Conservation (phyloP, 2,797 vertebrate species). For the Mus spretus region DNA sequence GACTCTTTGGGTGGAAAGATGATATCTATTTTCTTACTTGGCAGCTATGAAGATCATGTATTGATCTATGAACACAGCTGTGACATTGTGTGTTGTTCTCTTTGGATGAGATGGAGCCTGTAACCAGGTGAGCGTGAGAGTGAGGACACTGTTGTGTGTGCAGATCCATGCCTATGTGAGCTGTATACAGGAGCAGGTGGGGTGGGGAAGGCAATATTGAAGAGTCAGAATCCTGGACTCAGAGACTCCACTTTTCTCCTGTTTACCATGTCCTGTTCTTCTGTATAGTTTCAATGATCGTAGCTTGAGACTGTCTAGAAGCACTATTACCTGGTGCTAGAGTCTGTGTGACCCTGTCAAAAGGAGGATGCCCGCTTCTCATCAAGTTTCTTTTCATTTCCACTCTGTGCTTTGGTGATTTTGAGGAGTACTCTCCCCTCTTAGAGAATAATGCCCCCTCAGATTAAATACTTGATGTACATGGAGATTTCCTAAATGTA, state of each 20-base stretch:
- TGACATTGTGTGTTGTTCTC: neutral
- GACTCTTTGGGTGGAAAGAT: neutral
- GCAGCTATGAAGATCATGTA: neutral
- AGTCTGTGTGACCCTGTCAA: no score
- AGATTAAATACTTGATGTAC: neutral
- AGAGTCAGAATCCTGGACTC: neutral
- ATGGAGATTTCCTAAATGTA: neutral
- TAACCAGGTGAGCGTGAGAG: neutral
- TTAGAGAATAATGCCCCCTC: neutral
- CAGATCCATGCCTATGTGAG: no score
- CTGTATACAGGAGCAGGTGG: no score
- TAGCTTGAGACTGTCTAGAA: neutral
- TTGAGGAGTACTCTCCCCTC: rapidly evolving
- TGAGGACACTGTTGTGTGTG: neutral
- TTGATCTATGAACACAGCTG: no score
- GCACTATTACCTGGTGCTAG: no score
- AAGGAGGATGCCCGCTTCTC: no score
- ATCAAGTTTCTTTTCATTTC: no score
- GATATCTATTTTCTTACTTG: neutral
- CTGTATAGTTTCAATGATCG: neutral
- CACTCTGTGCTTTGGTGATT: no score
- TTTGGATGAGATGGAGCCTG: neutral
- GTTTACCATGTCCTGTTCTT: neutral
- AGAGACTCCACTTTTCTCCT: neutral
- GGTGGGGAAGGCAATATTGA: neutral